phyloP scores from a whole-genome alignment of 2,113 vertebrate genomes.

The Promerops cafer region DNA sequence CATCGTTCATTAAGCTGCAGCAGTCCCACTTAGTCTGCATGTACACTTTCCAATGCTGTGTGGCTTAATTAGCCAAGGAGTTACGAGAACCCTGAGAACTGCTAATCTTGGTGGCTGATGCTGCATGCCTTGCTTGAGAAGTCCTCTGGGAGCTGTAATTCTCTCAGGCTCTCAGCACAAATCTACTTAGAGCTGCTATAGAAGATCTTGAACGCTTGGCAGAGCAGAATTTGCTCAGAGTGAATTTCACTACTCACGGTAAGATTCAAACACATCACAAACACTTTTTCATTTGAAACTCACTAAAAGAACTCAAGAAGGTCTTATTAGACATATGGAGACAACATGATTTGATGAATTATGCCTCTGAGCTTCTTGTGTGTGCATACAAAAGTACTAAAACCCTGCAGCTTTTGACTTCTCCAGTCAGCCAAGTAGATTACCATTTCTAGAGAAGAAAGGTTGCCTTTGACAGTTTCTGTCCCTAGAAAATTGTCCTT shows the following conservation, averaged over 20 bases:
- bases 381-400: background rate
- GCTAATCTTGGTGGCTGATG: background rate
- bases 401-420: background rate
- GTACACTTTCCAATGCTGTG: background rate
- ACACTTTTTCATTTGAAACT: background rate
- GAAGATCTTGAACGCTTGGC: background rate
- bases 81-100: background rate
- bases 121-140: background rate
- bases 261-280: background rate
- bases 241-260: background rate
- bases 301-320: background rate
- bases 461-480: background rate
- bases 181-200: background rate
- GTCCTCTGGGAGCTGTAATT: background rate
- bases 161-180: background rate
- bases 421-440: background rate
- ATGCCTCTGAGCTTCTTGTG: background rate
- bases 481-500: background rate
- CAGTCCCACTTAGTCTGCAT: background rate
- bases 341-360: background rate
- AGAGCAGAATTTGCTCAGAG: background rate
- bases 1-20: background rate
- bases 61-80: background rate
- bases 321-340: background rate
- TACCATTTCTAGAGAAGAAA: background rate